A percentile compares a stretch with the other conserved stretches of the same genome.
These are phyloP conservation scores for Himalopsyche tibetana DNA, from an alignment of 2,888 invertebrate species.

Conservation along the genomic window DNA sequence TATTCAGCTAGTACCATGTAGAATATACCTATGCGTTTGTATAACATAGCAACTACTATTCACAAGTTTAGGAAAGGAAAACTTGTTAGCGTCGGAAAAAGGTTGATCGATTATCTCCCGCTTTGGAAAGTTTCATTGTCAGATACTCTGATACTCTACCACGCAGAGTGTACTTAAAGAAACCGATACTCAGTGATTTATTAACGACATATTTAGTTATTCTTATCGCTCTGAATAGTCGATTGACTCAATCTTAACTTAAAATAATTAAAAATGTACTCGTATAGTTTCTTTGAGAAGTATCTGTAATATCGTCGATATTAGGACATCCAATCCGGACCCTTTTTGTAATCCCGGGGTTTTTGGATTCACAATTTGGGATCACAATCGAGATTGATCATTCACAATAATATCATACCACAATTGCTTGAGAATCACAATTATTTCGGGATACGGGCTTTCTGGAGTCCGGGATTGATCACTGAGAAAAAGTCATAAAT, in stretches of 20 bases:
- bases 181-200: background rate
- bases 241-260: background rate
- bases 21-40: background rate
- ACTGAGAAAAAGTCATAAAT: too few species aligned
- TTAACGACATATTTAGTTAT: background rate
- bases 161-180: background rate
- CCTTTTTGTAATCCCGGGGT: too few species aligned
- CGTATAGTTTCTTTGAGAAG: too few species aligned
- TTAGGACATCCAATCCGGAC: too few species aligned
- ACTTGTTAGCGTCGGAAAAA: conserved; percentile 58
- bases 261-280: background rate
- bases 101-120: conserved; percentile 62
- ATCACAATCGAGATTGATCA: too few species aligned
- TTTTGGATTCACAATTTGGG: too few species aligned
- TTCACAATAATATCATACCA: too few species aligned
- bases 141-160: background rate
- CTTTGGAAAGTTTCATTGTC: conserved; percentile 50
- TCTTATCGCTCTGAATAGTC: background rate
- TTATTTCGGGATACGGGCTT: too few species aligned
- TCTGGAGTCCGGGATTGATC: too few species aligned
- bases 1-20: too few species aligned
- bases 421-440: too few species aligned
- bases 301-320: too few species aligned
- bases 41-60: conserved; percentile 24
- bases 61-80: conserved; percentile 49